phyloP scores from a whole-genome alignment of 2,797 vertebrate genomes.

The Synanceia verrucosa region DNA sequence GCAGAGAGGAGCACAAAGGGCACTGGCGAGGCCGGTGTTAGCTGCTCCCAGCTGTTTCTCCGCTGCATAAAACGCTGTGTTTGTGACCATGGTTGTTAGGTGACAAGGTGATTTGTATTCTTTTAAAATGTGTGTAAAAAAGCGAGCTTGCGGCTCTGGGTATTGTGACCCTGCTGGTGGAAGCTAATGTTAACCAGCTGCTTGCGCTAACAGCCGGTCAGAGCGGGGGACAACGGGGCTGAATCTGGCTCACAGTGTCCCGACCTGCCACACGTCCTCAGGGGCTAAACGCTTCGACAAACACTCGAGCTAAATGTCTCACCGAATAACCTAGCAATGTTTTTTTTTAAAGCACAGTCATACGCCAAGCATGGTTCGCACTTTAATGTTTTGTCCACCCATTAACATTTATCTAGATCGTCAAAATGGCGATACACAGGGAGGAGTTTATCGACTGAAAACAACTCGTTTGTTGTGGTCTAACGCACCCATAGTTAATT shows the following conservation, averaged over 20 bases:
- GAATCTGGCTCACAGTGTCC: slow-evolving; percentile 27
- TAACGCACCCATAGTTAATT: neutral
- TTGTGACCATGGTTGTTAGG: neutral
- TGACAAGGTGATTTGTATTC: rapidly evolving
- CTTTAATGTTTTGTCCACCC: slow-evolving; percentile 43
- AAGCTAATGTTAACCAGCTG: slow-evolving; percentile 27
- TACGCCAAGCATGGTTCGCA: slow-evolving; percentile 7
- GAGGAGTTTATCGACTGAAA: slow-evolving; percentile 75
- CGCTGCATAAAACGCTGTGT: neutral
- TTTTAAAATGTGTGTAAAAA: neutral
- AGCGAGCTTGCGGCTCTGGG: neutral
- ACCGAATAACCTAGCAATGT: too few species aligned
- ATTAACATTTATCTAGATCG: slow-evolving; percentile 43
- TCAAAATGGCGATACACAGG: slow-evolving; percentile 85
- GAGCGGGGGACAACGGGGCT: slow-evolving; percentile 30
- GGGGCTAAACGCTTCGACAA: neutral
- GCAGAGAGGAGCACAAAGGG: slow-evolving; percentile 70
- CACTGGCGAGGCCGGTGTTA: slow-evolving; percentile 29
- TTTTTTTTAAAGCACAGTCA: neutral
- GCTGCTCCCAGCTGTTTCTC: neutral
- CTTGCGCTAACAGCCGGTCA: slow-evolving; percentile 53
- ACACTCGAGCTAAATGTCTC: neutral
- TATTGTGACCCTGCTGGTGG: slow-evolving; percentile 4
- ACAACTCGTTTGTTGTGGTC: slow-evolving; percentile 57
- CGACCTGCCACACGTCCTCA: slow-evolving; percentile 8